These are phyloP conservation scores for Amyelois transitella DNA, from an alignment of 1,140 invertebrate species.

Conservation along the genomic window DNA sequence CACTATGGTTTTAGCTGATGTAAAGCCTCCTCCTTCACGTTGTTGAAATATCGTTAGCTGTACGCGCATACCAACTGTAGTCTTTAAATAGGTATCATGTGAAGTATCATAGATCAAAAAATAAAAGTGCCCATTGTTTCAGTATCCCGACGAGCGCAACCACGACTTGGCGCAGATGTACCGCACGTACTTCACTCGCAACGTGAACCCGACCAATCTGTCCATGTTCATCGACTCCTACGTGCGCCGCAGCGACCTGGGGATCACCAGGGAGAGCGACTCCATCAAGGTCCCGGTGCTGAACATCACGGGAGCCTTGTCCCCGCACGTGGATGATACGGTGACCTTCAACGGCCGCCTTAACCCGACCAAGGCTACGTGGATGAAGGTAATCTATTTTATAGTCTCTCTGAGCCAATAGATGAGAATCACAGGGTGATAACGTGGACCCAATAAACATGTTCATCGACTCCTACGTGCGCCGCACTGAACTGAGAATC, in stretches of 20 bases:
- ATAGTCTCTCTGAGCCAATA: no score
- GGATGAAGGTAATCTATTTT: constrained; percentile 86
- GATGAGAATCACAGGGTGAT: no score
- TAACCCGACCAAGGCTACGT: constrained; percentile 95
- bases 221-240: constrained; percentile 96
- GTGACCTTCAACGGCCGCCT: constrained; percentile 96
- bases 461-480: constrained; percentile 95
- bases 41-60: no score
- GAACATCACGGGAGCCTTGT: constrained; percentile 94
- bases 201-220: constrained; percentile 94
- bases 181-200: constrained; percentile 91
- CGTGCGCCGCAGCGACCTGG: constrained; percentile 90
- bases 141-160: constrained; percentile 88
- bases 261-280: constrained; percentile 79
- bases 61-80: no score
- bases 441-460: constrained; percentile 94
- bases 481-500: constrained; percentile 91
- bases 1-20: no score
- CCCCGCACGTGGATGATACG: constrained; percentile 97
- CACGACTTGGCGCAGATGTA: constrained; percentile 93
- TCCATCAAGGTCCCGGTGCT: constrained; percentile 85
- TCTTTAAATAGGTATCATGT: no score
- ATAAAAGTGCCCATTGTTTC: constrained; percentile 7
- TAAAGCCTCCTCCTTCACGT: no score
- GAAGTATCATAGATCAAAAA: no score